Evolutionary conservation across 2,797 vertebrate genomes (phyloP), one percentile per base, ranked within the genome.

Genomic region (Semotilus atromaculatus): DNA sequence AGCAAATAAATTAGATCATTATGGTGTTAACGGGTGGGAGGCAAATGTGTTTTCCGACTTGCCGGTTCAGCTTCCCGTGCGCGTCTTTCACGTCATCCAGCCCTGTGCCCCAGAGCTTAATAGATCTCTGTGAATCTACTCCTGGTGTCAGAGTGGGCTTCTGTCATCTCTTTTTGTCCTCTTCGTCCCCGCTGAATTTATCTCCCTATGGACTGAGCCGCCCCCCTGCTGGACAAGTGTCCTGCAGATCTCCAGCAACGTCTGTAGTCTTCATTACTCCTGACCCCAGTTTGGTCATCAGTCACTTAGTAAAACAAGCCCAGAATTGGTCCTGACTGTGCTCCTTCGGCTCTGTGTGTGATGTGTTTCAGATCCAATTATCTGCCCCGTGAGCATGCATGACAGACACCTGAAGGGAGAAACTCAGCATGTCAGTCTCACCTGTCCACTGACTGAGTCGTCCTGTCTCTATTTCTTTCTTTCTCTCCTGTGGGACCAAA

Each of bases 261-360:
- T 88, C 90, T 86, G 86, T 87, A 89, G 88, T 93, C 90, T 92
- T 93, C 92, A 93, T 94, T 90, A 92, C 90, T 92, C 90, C 91
- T 91, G 91, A 92, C 92, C 91, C 88, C 88, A 77, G 88, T 87
- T 86, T 88, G 89, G 88, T 93, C 90, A 80, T 92, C 92, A 90
- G 89, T 93, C 91, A 91, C 88, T 93, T 91, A 93, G 90, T 89
- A 90, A 92, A 90, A 91, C 90, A 91, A 91, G 89, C 88, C 81
- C 48, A 74, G 75, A 89, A 92, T 91, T 91, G 91, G 90, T 87
- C 88, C 86, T 90, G 92, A 93, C 92, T 90, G n/a, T 34, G 75
- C 72, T 88, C 80, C 86, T 82, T 80, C 86, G 81, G 85, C 80
- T 66, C 68, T 85, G 6, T 79, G 83, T 89, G 86, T 85, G 83